Percentiles rank a stretch among this genome's conserved stretches.
Evolutionary conservation across 2,113 vertebrate species (phyloP).

Genomic region (Phaethornis superciliosus): DNA sequence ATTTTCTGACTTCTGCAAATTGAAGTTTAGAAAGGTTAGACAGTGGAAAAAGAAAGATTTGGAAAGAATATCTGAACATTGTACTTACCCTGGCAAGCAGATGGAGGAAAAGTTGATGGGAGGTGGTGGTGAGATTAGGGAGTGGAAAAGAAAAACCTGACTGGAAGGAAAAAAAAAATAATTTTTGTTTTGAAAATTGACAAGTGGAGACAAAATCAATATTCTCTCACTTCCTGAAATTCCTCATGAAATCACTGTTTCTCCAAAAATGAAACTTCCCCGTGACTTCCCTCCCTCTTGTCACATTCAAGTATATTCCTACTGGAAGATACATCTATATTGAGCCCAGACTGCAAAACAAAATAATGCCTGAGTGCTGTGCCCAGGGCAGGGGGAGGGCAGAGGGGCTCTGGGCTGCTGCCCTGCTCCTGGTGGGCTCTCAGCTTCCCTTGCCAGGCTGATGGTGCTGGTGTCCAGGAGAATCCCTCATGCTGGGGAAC

Average conservation of each 20-base stretch:
- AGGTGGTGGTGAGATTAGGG: background rate
- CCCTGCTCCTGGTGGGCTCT: no score
- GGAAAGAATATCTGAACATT: slow-evolving; percentile 37
- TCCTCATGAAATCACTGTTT: background rate
- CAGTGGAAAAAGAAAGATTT: slow-evolving; percentile 56
- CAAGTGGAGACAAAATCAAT: slow-evolving; percentile 22
- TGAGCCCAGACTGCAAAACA: background rate
- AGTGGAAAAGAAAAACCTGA: slow-evolving; percentile 24
- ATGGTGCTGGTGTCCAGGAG: background rate
- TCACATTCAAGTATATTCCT: background rate
- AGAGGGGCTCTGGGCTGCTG: background rate
- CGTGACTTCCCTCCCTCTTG: background rate
- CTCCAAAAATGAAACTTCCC: background rate
- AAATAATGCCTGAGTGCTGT: background rate
- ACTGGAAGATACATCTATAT: background rate
- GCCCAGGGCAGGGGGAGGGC: background rate
- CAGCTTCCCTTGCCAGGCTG: background rate
- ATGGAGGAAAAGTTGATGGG: slow-evolving; percentile 42
- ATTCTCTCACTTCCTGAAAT: slow-evolving; percentile 6
- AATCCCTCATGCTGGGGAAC: background rate
- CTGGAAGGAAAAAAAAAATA: background rate
- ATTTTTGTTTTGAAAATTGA: slow-evolving; percentile 24
- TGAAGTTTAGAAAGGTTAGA: slow-evolving; percentile 45
- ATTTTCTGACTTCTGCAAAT: background rate
- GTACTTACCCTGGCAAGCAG: slow-evolving; percentile 42